Evolutionary conservation across 1,140 invertebrate genomes (phyloP), one percentile per base, ranked within the genome.

Genomic region (Eubasilissa regina): DNA sequence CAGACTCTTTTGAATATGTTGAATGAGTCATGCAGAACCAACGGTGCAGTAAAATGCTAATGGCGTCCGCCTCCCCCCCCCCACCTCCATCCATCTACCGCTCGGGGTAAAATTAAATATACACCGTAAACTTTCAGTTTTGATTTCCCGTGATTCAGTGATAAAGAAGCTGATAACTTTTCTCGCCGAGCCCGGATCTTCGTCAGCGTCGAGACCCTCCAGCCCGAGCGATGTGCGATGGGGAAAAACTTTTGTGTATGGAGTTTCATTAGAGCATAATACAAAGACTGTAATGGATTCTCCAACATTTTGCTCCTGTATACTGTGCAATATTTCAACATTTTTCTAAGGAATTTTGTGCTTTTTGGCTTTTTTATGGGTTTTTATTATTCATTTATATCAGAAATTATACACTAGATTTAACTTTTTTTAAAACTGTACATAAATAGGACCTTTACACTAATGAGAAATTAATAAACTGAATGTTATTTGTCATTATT

Each of bases 71-170:
- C 55, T 58, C 55, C 17, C 21, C 21, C 55, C 11, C n/a, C n/a
- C n/a, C n/a, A n/a, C n/a, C n/a, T n/a, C n/a, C n/a, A n/a, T n/a
- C n/a, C n/a, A n/a, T n/a, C 15, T 11, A 15, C 55, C 55, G 25
- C 25, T 6, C 25, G 25, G 21, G 55, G n/a, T n/a, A 58, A 58
- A 58, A 58, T 35, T 35, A 35, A 35, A 35, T 35, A 35, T 35
- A 35, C 25, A 13, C 55, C 55, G 21, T 58, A 58, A 58, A 58
- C 17, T 58, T 19, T 58, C 11, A 13, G 21, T 58, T 58, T 58
- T 58, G 55, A 58, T 58, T 58, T 58, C 13, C 55, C 55, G 55
- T 15, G 55, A 15, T 58, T 58, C 55, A 21, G 55, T 58, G 55
- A 58, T 58, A 58, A 58, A 58, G 55, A 58, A 58, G 21, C 17